A percentile compares a stretch with the other conserved stretches of the same genome.
Conservation (phyloP, 2,888 invertebrate genomes). For the Punctoribates punctum region DNA sequence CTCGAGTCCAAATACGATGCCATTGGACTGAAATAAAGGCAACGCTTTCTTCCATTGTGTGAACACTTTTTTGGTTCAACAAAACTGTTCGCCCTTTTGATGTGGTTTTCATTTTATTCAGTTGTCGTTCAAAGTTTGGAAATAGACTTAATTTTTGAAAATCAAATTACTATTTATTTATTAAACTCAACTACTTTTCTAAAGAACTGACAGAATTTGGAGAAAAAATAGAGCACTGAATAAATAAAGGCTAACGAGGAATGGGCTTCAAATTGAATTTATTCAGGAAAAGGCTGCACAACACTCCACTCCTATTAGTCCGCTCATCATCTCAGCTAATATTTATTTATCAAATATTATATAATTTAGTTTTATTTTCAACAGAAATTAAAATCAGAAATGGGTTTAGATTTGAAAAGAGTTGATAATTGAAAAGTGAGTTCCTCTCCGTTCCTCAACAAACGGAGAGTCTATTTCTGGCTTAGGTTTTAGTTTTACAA, state of each 20-base stretch:
- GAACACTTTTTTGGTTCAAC: neutral
- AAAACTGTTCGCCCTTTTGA: neutral
- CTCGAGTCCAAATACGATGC: neutral
- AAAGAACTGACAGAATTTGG: neutral
- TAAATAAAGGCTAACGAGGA: constrained; percentile 7
- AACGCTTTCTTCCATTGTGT: neutral
- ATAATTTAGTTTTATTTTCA: neutral
- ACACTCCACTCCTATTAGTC: neutral
- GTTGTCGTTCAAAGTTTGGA: neutral
- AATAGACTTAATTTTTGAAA: constrained; percentile 20
- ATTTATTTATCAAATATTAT: constrained; percentile 5
- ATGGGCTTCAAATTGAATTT: neutral
- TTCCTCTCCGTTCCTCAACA: too few species aligned
- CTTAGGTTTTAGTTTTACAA: neutral
- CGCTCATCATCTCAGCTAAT: neutral
- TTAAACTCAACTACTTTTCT: neutral
- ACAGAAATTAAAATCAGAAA: neutral
- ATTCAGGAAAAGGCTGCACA: neutral
- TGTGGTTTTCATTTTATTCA: constrained; percentile 11
- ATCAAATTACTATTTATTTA: neutral
- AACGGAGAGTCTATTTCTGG: too few species aligned
- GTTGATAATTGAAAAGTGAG: too few species aligned
- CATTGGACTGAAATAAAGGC: neutral
- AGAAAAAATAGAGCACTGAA: neutral
- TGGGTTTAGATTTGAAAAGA: too few species aligned